A percentile compares a stretch with the other conserved stretches of the same genome.
These are phyloP conservation scores for Bicyclus anynana DNA, from an alignment of 1,140 invertebrate genomes.

Conservation along the genomic window DNA sequence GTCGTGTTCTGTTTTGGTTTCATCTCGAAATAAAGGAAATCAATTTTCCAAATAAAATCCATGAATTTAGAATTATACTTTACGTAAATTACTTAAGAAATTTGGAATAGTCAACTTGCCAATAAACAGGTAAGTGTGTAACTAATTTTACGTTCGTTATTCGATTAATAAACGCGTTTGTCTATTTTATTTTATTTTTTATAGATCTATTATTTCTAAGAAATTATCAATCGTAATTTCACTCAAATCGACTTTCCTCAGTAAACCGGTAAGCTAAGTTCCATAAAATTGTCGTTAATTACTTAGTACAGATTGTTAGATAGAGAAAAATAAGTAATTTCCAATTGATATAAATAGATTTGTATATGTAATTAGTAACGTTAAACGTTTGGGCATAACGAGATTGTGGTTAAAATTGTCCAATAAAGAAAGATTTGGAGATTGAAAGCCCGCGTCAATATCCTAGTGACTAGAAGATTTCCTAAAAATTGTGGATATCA, in stretches of 20 bases:
- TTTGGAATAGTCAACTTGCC: slow-evolving; percentile 28
- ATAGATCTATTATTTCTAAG: slow-evolving; percentile 27
- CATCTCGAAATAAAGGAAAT: slow-evolving; percentile 61
- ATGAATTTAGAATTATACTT: slow-evolving; percentile 42
- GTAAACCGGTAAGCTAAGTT: background rate
- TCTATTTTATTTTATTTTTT: slow-evolving; percentile 46
- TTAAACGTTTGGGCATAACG: slow-evolving; percentile 15
- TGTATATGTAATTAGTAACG: slow-evolving; percentile 29
- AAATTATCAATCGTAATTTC: slow-evolving; percentile 22
- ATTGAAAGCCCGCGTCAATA: no score
- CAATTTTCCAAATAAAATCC: slow-evolving; percentile 60
- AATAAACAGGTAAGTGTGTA: slow-evolving; percentile 38
- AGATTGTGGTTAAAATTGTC: slow-evolving; percentile 6
- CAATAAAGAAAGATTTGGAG: background rate
- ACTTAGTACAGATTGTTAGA: slow-evolving; percentile 6
- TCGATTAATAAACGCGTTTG: slow-evolving; percentile 21
- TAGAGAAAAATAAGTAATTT: slow-evolving; percentile 24
- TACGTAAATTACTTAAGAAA: slow-evolving; percentile 36
- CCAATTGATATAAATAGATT: slow-evolving; percentile 41
- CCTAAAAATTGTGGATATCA: no score
- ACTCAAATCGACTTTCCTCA: background rate
- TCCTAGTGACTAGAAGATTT: no score
- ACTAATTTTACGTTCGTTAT: slow-evolving; percentile 11
- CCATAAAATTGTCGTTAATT: slow-evolving; percentile 5
- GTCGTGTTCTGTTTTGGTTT: slow-evolving; percentile 73